Conservation (phyloP, 2,888 invertebrate species). For the Hesperia comma region DNA sequence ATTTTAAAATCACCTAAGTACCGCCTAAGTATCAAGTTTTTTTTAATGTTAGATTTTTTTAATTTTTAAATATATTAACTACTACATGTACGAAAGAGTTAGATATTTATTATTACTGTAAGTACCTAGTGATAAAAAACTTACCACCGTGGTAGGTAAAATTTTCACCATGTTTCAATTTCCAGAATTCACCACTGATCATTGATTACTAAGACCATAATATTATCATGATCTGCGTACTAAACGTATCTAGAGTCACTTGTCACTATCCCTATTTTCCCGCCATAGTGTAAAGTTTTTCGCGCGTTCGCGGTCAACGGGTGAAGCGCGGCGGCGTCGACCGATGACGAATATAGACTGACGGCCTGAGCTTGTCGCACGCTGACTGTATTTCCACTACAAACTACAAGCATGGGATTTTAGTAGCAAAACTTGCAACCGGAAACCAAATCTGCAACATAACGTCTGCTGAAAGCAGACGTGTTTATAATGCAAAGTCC, state of each 20-base stretch:
- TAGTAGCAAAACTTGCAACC: constrained; percentile 20
- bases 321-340: constrained; percentile 54
- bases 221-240: constrained; percentile 27
- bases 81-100: too few relatives aligned
- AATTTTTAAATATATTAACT: too few relatives aligned
- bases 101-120: background rate
- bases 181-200: constrained; percentile 43
- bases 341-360: constrained; percentile 61
- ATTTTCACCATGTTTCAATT: constrained; percentile 57
- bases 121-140: constrained; percentile 29
- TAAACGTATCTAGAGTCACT: constrained; percentile 3
- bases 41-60: too few relatives aligned
- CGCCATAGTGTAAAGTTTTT: constrained; percentile 75
- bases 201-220: constrained; percentile 40
- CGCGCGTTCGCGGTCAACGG: constrained; percentile 57
- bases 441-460: constrained; percentile 11
- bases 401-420: constrained; percentile 21
- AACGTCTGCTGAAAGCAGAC: too few relatives aligned
- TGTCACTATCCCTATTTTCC: constrained; percentile 52
- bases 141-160: constrained; percentile 59
- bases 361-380: constrained; percentile 52
- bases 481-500: background rate
- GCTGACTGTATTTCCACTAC: constrained; percentile 34
- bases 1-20: too few relatives aligned
- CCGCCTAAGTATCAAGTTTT: too few relatives aligned